A percentile compares a stretch with the other conserved stretches of the same genome.
These are phyloP conservation scores for Heliconius himera DNA, from an alignment of 1,140 invertebrate species.

Conservation along the genomic window DNA sequence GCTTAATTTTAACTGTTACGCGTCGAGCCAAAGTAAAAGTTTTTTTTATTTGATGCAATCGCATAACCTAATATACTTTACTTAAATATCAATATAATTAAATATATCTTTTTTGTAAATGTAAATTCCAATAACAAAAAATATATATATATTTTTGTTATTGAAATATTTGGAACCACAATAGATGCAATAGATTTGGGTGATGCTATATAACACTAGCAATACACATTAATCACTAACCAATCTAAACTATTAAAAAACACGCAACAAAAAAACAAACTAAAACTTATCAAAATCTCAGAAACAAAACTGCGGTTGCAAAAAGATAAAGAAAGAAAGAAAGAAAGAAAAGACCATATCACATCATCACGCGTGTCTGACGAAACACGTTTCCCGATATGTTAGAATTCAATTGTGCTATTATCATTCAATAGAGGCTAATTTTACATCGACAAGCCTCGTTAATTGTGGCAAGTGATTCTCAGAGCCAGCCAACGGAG, in stretches of 20 bases:
- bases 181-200: too few relatives aligned
- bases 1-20: not conserved
- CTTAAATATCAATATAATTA: too few relatives aligned
- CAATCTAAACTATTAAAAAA: not conserved
- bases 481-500: slow-evolving; percentile 64
- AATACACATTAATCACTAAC: too few relatives aligned
- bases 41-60: not conserved
- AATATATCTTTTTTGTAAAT: too few relatives aligned
- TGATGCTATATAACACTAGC: too few relatives aligned
- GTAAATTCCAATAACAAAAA: too few relatives aligned
- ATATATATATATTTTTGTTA: too few relatives aligned
- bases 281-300: not conserved
- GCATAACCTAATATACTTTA: not conserved
- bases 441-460: slow-evolving; percentile 78
- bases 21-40: not conserved
- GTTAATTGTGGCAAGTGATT: slow-evolving; percentile 78
- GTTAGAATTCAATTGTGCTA: slow-evolving; percentile 61
- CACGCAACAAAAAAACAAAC: not conserved
- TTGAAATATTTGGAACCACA: too few relatives aligned
- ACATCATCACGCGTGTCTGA: slow-evolving; percentile 1
- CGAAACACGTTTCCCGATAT: slow-evolving; percentile 34
- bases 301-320: not conserved
- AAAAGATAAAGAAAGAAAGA: not conserved
- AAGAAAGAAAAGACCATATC: not conserved
- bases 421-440: slow-evolving; percentile 72